Percentiles rank a stretch among this genome's conserved stretches.
phyloP scores from a whole-genome alignment of 1,140 invertebrate genomes.

The Acyrthosiphon pisum region DNA sequence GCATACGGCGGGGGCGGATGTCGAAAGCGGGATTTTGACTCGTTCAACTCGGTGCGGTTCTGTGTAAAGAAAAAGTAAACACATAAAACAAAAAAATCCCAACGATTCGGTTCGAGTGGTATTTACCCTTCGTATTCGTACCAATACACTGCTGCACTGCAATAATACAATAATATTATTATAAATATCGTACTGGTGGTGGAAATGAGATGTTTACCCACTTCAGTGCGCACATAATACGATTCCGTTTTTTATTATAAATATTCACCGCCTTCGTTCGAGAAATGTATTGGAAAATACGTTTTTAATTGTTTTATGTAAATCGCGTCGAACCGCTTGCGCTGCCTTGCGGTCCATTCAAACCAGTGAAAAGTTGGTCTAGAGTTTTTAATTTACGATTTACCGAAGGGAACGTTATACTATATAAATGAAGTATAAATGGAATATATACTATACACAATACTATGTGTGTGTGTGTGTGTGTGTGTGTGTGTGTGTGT shows the following conservation, averaged over 20 bases:
- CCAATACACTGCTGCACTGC: too few species aligned
- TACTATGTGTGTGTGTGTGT: too few species aligned
- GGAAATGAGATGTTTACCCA: not conserved
- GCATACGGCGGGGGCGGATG: not conserved
- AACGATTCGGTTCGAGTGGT: not conserved
- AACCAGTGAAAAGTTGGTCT: constrained; percentile 15
- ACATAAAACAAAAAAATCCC: not conserved
- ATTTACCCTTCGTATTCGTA: not conserved
- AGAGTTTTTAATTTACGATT: constrained; percentile 53
- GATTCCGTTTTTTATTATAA: not conserved
- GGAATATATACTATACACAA: not conserved
- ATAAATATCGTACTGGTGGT: not conserved
- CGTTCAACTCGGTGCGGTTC: not conserved
- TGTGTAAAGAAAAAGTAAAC: not conserved
- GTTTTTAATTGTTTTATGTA: constrained; percentile 56
- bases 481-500: too few species aligned
- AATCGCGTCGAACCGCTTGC: constrained; percentile 24
- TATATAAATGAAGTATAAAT: not conserved
- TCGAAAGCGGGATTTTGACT: not conserved
- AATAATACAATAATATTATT: not conserved
- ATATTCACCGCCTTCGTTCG: not conserved
- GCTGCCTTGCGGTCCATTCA: constrained; percentile 32
- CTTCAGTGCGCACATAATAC: not conserved
- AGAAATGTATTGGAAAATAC: constrained; percentile 50
- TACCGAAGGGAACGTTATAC: not conserved